phyloP scores from a whole-genome alignment of 2,888 invertebrate species.

The Phlogophora meticulosa region DNA sequence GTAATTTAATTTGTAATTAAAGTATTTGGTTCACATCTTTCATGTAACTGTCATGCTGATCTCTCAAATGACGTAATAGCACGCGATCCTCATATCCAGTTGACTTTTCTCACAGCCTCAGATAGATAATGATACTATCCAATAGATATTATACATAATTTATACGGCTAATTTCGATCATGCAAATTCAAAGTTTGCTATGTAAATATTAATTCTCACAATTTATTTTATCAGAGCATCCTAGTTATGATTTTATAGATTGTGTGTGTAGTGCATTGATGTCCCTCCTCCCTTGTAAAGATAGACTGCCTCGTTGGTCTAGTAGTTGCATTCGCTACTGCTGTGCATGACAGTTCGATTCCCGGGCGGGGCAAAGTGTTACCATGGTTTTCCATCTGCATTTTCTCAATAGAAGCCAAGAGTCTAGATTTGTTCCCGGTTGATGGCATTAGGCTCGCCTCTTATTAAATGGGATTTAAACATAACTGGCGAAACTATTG shows the following conservation, averaged over 20 bases:
- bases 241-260: neutral
- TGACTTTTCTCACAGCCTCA: conserved; percentile 9
- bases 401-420: no score
- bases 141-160: conserved; percentile 7
- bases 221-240: neutral
- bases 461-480: no score
- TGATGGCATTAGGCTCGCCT: no score
- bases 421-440: no score
- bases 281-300: no score
- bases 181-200: neutral
- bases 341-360: no score
- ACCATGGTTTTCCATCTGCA: no score
- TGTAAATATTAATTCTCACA: neutral
- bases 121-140: conserved; percentile 18
- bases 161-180: neutral
- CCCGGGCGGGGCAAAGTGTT: no score
- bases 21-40: conserved; percentile 9
- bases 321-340: no score
- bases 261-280: neutral
- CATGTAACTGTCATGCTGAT: conserved; percentile 25
- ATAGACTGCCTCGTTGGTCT: no score
- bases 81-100: neutral
- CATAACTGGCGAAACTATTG: no score
- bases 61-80: conserved; percentile 4
- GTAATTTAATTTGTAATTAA: conserved; percentile 18